Percentiles rank a stretch among this genome's conserved stretches.
These are phyloP conservation scores for Irena cyanogastra DNA, from an alignment of 2,113 vertebrate species.

Conservation along the genomic window DNA sequence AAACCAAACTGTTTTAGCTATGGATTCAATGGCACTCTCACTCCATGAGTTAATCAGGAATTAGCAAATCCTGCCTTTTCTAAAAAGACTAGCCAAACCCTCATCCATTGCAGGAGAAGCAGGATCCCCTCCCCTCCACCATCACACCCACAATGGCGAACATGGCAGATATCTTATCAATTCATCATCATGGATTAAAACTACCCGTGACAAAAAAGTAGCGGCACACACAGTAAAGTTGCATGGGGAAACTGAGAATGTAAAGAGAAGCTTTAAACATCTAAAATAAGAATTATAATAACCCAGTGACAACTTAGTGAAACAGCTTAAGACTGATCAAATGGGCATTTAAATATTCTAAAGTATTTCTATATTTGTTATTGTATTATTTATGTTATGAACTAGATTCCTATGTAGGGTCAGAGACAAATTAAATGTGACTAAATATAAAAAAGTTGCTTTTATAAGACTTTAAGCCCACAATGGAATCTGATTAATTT, in stretches of 20 bases:
- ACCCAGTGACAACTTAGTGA: background rate
- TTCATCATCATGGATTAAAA: background rate
- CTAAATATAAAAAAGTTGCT: background rate
- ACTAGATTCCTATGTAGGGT: background rate
- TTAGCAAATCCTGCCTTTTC: background rate
- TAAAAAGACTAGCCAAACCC: background rate
- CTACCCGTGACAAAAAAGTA: background rate
- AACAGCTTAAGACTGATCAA: background rate
- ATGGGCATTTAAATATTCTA: background rate
- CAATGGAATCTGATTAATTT: rapidly evolving
- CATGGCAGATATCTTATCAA: background rate
- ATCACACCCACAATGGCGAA: background rate
- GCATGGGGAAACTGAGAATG: background rate
- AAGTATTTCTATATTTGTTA: background rate
- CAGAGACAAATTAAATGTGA: background rate
- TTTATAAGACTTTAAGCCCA: background rate
- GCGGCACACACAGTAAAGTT: background rate
- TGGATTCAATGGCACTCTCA: background rate
- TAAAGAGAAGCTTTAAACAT: background rate
- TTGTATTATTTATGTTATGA: background rate
- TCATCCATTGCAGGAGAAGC: background rate
- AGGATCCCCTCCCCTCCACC: background rate
- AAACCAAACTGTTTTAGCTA: background rate
- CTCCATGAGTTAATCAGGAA: background rate
- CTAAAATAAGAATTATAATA: background rate